phyloP scores from a whole-genome alignment of 1,140 invertebrate species.

The Zaprionus nigranus region DNA sequence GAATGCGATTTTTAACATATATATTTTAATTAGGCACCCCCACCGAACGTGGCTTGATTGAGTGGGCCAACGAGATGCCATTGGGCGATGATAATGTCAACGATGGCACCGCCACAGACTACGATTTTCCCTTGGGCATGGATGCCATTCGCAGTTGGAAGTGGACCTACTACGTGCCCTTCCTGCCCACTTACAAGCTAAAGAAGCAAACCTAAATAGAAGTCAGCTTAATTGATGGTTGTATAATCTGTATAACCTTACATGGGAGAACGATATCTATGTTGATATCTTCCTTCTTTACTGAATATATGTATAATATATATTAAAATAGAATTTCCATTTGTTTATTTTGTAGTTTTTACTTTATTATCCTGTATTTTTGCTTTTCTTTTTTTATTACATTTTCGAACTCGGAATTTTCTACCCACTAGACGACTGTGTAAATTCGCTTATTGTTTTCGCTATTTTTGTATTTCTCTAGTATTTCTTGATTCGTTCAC shows the following conservation, averaged over 20 bases:
- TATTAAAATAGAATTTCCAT: background rate
- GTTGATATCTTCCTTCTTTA: background rate
- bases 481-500: constrained; percentile 25
- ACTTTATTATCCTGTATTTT: constrained; percentile 35
- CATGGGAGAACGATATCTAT: background rate
- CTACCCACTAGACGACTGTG: constrained; percentile 43
- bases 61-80: constrained; percentile 90
- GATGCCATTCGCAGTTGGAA: constrained; percentile 79
- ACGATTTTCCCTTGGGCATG: constrained; percentile 91
- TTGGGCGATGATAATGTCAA: constrained; percentile 85
- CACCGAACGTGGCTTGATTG: constrained; percentile 88
- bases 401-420: constrained; percentile 41
- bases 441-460: constrained; percentile 70
- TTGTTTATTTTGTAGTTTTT: constrained; percentile 1
- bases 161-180: constrained; percentile 89
- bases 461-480: constrained; percentile 21
- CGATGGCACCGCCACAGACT: constrained; percentile 86
- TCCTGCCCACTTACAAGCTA: constrained; percentile 88
- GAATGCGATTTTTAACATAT: background rate
- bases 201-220: constrained; percentile 66
- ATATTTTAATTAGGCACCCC: constrained; percentile 86
- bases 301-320: background rate
- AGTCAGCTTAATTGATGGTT: background rate
- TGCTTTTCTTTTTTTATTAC: constrained; percentile 34
- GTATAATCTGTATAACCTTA: background rate